Percentiles rank a stretch among this genome's conserved stretches.
These are phyloP conservation scores for Globodera ellingtonae DNA, from an alignment of 1,140 invertebrate species.

Conservation along the genomic window DNA sequence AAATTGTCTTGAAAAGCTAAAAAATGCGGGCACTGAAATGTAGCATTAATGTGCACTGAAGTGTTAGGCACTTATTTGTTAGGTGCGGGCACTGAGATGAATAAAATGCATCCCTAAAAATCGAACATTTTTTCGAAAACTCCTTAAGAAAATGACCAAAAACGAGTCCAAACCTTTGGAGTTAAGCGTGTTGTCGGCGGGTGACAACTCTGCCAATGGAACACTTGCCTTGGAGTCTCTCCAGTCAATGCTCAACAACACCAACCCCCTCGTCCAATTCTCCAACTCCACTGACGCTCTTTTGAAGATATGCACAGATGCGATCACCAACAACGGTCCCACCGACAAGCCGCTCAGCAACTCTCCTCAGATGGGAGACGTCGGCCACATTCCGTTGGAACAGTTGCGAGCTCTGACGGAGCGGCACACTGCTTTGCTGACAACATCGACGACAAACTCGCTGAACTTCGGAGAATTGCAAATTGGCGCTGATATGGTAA, in stretches of 20 bases:
- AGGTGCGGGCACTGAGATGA: too few relatives aligned
- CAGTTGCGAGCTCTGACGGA: constrained; percentile 70
- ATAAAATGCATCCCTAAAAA: too few relatives aligned
- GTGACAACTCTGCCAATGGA: neutral
- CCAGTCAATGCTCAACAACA: constrained; percentile 28
- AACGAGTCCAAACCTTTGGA: neutral
- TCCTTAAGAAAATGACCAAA: too few relatives aligned
- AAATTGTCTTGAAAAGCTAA: too few relatives aligned
- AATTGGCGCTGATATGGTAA: constrained; percentile 16
- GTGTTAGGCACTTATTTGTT: too few relatives aligned
- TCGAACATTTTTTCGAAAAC: too few relatives aligned
- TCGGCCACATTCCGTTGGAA: constrained; percentile 37
- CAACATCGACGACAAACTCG: constrained; percentile 70
- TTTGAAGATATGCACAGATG: constrained; percentile 49
- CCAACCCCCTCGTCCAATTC: constrained; percentile 2
- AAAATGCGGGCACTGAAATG: too few relatives aligned
- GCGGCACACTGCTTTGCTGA: constrained; percentile 74
- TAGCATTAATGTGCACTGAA: too few relatives aligned
- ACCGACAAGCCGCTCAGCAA: constrained; percentile 22
- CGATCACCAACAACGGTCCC: constrained; percentile 42
- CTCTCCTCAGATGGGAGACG: constrained; percentile 19
- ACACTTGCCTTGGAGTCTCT: constrained; percentile 19
- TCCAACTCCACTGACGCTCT: constrained; percentile 43
- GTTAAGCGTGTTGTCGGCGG: constrained; percentile 5
- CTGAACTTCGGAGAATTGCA: constrained; percentile 18